Percentiles rank a stretch among this genome's conserved stretches.
These are phyloP conservation scores for Sitophilus oryzae DNA, from an alignment of 1,140 invertebrate species.

Conservation along the genomic window DNA sequence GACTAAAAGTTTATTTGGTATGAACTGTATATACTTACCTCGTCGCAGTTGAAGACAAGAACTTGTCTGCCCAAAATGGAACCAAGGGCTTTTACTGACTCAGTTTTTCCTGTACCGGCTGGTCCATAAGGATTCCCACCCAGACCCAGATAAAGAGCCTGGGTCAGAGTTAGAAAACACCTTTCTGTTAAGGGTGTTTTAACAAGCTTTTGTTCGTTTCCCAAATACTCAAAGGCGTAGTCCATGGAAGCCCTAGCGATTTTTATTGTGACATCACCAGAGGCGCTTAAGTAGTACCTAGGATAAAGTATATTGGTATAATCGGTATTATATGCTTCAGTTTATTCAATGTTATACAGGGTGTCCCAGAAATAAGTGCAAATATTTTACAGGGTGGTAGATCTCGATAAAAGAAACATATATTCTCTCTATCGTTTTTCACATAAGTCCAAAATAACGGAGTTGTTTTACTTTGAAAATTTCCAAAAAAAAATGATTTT, in stretches of 20 bases:
- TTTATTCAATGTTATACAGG: no score
- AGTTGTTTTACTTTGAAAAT: no score
- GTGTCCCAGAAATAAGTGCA: no score
- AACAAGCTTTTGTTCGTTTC: slow-evolving; percentile 84
- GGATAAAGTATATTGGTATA: slow-evolving; percentile 26
- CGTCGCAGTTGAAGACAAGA: slow-evolving; percentile 97
- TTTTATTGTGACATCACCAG: slow-evolving; percentile 55
- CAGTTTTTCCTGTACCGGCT: slow-evolving; percentile 96
- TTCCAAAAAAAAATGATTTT: no score
- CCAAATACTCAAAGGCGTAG: slow-evolving; percentile 98
- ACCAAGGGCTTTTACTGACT: slow-evolving; percentile 93
- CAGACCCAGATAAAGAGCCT: slow-evolving; percentile 91
- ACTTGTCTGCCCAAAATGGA: slow-evolving; percentile 85
- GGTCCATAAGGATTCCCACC: slow-evolving; percentile 99
- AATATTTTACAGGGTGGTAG: no score
- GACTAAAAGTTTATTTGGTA: no score
- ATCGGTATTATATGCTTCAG: no score
- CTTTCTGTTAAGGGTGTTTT: slow-evolving; percentile 91
- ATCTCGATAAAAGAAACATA: no score
- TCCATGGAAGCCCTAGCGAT: slow-evolving; percentile 88
- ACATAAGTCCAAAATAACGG: no score
- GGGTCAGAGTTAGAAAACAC: slow-evolving; percentile 91
- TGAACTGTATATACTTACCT: slow-evolving; percentile 52
- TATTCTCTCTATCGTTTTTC: no score
- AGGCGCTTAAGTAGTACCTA: slow-evolving; percentile 53